Evolutionary conservation across 2,888 invertebrate species (phyloP).

Genomic region (Allacma fusca): DNA sequence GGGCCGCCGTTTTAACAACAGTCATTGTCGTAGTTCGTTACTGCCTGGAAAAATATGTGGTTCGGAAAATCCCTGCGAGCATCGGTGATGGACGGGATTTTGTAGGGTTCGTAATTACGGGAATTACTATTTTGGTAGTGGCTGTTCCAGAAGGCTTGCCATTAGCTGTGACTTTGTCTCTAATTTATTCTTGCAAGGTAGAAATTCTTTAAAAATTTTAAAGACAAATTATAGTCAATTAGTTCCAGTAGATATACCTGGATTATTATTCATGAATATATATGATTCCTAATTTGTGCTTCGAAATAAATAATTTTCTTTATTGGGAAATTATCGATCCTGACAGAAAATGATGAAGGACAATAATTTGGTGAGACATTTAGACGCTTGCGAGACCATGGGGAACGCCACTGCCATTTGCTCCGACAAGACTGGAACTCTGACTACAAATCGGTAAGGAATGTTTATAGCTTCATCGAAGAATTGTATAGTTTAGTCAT

Average conservation of each 20-base stretch:
- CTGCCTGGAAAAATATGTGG: slow-evolving; percentile 87
- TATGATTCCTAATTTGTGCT: too few relatives aligned
- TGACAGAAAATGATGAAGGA: slow-evolving; percentile 99
- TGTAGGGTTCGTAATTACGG: slow-evolving; percentile 97
- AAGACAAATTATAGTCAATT: too few relatives aligned
- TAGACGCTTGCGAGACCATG: slow-evolving; percentile 99
- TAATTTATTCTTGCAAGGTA: slow-evolving; percentile 99
- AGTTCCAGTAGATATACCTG: too few relatives aligned
- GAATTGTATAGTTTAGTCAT: too few relatives aligned
- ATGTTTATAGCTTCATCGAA: too few relatives aligned
- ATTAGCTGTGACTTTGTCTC: slow-evolving; percentile 94
- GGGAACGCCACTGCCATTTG: slow-evolving; percentile 99
- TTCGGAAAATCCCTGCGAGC: slow-evolving; percentile 77
- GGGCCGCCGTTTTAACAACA: slow-evolving; percentile 97
- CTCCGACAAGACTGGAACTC: slow-evolving; percentile 99
- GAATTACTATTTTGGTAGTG: slow-evolving; percentile 98
- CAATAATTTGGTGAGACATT: slow-evolving; percentile 97
- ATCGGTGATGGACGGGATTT: slow-evolving; percentile 83
- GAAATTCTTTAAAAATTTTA: too few relatives aligned
- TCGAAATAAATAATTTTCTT: too few relatives aligned
- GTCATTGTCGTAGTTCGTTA: slow-evolving; percentile 94
- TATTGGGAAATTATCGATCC: too few relatives aligned
- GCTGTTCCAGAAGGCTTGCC: slow-evolving; percentile 99
- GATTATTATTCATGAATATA: too few relatives aligned
- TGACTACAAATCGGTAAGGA: slow-evolving; percentile 89